phyloP scores from a whole-genome alignment of 2,113 vertebrate genomes.

The Mesocricetus auratus region DNA sequence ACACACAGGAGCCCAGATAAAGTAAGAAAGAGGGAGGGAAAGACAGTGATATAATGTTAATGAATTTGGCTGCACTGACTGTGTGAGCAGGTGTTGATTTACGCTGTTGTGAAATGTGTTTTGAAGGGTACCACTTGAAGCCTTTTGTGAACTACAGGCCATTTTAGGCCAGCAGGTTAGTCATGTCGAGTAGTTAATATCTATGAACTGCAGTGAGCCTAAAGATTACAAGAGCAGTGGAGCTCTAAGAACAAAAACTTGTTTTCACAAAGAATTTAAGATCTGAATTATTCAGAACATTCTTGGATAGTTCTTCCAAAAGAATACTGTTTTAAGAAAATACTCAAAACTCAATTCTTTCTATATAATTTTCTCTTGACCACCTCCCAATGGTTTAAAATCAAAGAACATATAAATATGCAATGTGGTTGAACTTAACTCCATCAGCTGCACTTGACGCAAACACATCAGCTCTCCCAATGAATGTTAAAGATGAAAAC shows the following conservation, averaged over 20 bases:
- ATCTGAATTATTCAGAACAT: background rate
- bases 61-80: background rate
- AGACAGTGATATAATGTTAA: background rate
- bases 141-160: background rate
- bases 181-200: slow-evolving; percentile 21
- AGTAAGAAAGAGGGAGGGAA: background rate
- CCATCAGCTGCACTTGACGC: background rate
- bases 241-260: background rate
- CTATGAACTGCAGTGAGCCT: slow-evolving; percentile 37
- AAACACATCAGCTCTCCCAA: background rate
- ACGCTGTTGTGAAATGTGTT: slow-evolving; percentile 33
- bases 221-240: slow-evolving; percentile 10
- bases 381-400: background rate
- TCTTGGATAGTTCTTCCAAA: slow-evolving; percentile 21
- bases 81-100: slow-evolving; percentile 50
- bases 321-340: slow-evolving; percentile 2
- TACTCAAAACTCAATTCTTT: slow-evolving; percentile 42
- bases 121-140: slow-evolving; percentile 57
- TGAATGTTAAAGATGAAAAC: background rate
- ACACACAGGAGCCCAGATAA: background rate
- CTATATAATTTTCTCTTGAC: background rate
- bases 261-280: background rate
- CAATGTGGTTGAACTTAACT: slow-evolving; percentile 1
- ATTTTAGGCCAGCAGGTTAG: slow-evolving; percentile 58
- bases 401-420: background rate